Percentiles rank a stretch among this genome's conserved stretches.
These are phyloP conservation scores for Andrena fulva DNA, from an alignment of 2,888 invertebrate genomes.

Conservation along the genomic window DNA sequence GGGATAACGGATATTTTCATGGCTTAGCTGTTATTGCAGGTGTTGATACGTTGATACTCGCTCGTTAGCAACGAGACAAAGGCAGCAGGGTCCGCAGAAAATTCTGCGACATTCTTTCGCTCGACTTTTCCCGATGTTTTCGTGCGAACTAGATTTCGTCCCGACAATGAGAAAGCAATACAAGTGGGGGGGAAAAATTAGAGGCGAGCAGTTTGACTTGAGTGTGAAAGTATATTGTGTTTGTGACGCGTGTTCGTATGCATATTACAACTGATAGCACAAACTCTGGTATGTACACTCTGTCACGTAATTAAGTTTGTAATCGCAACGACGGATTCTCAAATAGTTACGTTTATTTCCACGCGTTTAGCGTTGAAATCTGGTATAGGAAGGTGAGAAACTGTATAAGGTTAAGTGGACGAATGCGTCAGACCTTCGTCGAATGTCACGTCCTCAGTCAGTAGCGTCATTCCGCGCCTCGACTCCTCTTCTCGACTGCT, in stretches of 20 bases:
- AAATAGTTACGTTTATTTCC: slow-evolving; percentile 36
- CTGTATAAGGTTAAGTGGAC: slow-evolving; percentile 6
- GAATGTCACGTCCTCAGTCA: not conserved
- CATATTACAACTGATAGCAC: not conserved
- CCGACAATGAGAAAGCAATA: not conserved
- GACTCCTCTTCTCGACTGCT: not conserved
- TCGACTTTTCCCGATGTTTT: not conserved
- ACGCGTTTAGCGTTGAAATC: slow-evolving; percentile 19
- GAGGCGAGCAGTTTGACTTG: not conserved
- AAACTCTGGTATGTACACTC: not conserved
- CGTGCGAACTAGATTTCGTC: not conserved
- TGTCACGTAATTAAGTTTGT: slow-evolving; percentile 50
- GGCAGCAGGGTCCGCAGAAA: not conserved
- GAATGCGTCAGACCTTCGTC: slow-evolving; percentile 14
- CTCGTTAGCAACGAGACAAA: not conserved
- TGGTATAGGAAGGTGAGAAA: slow-evolving; percentile 15
- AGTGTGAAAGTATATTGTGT: not conserved
- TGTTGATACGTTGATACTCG: slow-evolving; percentile 13
- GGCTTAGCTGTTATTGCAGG: slow-evolving; percentile 14
- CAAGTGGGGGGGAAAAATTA: not conserved
- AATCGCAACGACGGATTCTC: slow-evolving; percentile 41
- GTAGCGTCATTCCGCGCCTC: not conserved
- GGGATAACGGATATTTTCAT: slow-evolving; percentile 7
- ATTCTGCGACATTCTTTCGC: not conserved
- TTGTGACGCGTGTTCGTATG: slow-evolving; percentile 13